Conservation (phyloP, 1,140 invertebrate species). For the Drosophila sechellia region DNA sequence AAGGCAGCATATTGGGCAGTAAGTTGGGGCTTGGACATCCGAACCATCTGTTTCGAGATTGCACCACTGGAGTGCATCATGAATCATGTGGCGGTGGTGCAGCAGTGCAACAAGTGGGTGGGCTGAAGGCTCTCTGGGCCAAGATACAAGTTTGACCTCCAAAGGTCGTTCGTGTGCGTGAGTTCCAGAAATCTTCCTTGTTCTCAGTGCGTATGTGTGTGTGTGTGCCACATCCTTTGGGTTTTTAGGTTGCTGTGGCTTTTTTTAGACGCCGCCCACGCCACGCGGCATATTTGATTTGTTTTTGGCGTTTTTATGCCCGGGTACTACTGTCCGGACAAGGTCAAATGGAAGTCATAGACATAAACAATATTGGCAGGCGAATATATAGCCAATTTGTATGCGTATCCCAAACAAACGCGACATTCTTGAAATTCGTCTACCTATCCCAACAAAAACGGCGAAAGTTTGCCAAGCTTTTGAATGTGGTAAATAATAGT, state of each 20-base stretch:
- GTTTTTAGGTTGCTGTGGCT: conserved; percentile 45
- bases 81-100: conserved; percentile 30
- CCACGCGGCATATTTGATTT: conserved; percentile 39
- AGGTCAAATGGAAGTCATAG: conserved; percentile 72
- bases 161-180: conserved; percentile 67
- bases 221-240: conserved; percentile 54
- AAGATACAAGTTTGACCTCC: conserved; percentile 64
- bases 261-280: conserved; percentile 55
- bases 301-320: conserved; percentile 41
- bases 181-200: conserved; percentile 14
- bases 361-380: conserved; percentile 57
- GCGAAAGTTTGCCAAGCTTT: conserved; percentile 28
- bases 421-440: conserved; percentile 12
- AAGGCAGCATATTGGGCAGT: conserved; percentile 81
- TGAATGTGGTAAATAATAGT: conserved; percentile 26
- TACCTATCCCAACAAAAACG: conserved; percentile 44
- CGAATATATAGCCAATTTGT: conserved; percentile 15
- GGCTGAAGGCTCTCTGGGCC: conserved; percentile 1
- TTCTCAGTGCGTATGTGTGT: conserved; percentile 5
- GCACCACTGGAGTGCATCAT: conserved; percentile 59
- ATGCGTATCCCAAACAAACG: conserved; percentile 12
- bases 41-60: conserved; percentile 44
- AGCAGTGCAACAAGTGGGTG: conserved; percentile 69
- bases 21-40: conserved; percentile 42
- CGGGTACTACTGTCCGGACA: conserved; percentile 26